A percentile compares a stretch with the other conserved stretches of the same genome.
phyloP scores from a whole-genome alignment of 2,113 vertebrate genomes.

The Pipa parva region DNA sequence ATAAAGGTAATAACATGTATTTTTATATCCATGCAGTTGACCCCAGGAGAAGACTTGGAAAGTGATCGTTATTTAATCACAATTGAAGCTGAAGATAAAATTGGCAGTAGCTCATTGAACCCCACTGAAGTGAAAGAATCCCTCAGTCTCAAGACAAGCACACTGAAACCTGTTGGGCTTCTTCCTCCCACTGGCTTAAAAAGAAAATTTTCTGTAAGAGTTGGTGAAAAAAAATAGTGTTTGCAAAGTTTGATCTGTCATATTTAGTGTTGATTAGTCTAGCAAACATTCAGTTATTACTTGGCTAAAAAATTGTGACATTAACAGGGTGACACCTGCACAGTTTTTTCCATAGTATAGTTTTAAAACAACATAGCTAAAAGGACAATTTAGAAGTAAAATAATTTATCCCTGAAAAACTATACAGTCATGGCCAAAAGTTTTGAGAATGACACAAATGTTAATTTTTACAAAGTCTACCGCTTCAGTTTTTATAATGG shows the following conservation, averaged over 20 bases:
- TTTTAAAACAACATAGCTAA: no score
- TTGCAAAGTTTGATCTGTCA: not conserved
- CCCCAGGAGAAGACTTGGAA: slow-evolving; percentile 66
- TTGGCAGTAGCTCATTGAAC: slow-evolving; percentile 15
- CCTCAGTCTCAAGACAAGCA: slow-evolving; percentile 14
- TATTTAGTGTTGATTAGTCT: no score
- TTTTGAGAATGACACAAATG: no score
- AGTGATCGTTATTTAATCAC: slow-evolving; percentile 67
- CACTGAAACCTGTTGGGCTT: slow-evolving; percentile 21
- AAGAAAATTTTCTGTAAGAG: slow-evolving; percentile 61
- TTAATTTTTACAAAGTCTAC: no score
- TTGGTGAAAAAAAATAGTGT: not conserved
- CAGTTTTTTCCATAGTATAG: no score
- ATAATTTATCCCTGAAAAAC: no score
- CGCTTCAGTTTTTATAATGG: no score
- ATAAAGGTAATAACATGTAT: not conserved
- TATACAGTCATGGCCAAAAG: no score
- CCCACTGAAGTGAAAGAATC: slow-evolving; percentile 27
- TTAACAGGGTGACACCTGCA: no score
- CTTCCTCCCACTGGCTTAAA: slow-evolving; percentile 62
- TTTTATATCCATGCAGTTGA: slow-evolving; percentile 51
- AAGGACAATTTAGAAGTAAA: no score
- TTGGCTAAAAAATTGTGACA: no score
- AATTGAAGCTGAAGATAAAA: slow-evolving; percentile 55
- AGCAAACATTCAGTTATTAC: no score